These are phyloP conservation scores for Emys orbicularis DNA, from an alignment of 2,797 vertebrate species.

Conservation along the genomic window DNA sequence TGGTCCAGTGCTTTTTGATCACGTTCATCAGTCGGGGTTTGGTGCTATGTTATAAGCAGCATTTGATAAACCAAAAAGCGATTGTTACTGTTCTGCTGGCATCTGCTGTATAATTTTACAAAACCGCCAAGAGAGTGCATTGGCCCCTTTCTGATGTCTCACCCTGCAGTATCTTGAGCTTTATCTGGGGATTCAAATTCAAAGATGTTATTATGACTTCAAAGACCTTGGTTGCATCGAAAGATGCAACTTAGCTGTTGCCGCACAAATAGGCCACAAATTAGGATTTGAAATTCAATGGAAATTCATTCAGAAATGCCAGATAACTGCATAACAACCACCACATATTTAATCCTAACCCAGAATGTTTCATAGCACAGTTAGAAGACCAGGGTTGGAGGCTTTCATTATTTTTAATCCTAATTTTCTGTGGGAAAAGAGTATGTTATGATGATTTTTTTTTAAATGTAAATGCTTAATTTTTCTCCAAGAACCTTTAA, in stretches of 20 bases:
- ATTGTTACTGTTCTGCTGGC: background rate
- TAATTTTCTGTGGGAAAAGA: background rate
- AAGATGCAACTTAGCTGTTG: background rate
- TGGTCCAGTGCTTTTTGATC: background rate
- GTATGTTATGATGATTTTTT: background rate
- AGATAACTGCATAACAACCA: background rate
- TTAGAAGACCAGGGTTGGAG: background rate
- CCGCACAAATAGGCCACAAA: background rate
- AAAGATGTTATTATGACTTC: background rate
- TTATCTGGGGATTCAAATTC: background rate
- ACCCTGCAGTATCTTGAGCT: background rate
- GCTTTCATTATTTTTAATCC: background rate
- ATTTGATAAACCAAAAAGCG: background rate
- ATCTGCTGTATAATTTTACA: background rate
- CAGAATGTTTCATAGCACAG: background rate
- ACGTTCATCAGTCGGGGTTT: background rate
- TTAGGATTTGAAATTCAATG: background rate
- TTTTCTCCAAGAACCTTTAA: background rate
- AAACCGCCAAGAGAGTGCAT: background rate
- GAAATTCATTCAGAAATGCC: background rate
- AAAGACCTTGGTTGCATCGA: background rate
- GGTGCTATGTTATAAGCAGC: background rate
- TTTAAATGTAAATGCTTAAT: background rate
- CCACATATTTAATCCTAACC: background rate
- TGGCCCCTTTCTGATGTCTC: background rate